These are phyloP conservation scores for Anoplopoma fimbria DNA, from an alignment of 2,113 vertebrate genomes.

Conservation along the genomic window DNA sequence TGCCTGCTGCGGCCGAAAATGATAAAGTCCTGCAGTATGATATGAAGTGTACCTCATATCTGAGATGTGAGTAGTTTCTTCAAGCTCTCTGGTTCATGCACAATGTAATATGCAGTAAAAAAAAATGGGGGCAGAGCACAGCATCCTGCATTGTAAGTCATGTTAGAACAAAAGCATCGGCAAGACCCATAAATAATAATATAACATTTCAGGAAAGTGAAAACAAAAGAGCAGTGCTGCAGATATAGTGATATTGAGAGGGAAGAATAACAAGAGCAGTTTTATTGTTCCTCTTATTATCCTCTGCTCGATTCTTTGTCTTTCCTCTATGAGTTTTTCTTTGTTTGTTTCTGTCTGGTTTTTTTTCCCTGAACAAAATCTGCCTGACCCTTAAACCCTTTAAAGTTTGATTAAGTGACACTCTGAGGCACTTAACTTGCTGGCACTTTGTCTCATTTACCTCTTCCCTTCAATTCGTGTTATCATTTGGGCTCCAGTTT, in stretches of 20 bases:
- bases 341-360: neutral
- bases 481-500: conserved; percentile 9
- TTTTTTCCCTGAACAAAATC: neutral
- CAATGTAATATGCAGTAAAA: conserved; percentile 27
- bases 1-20: neutral
- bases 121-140: conserved; percentile 3
- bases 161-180: conserved; percentile 21
- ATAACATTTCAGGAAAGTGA: neutral
- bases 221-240: conserved; percentile 9
- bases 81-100: neutral
- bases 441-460: conserved; percentile 27
- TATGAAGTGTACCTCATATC: neutral
- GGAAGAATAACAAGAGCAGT: conserved; percentile 3
- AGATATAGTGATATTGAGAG: conserved; percentile 8
- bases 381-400: conserved; percentile 2
- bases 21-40: neutral
- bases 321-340: neutral
- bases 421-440: conserved; percentile 2
- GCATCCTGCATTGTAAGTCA: conserved; percentile 22
- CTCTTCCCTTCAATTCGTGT: neutral
- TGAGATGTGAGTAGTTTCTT: conserved; percentile 11
- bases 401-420: conserved; percentile 33
- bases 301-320: neutral
- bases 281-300: neutral
- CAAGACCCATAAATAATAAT: conserved; percentile 19